phyloP scores from a whole-genome alignment of 2,888 invertebrate genomes.

The Helobdella robusta region DNA sequence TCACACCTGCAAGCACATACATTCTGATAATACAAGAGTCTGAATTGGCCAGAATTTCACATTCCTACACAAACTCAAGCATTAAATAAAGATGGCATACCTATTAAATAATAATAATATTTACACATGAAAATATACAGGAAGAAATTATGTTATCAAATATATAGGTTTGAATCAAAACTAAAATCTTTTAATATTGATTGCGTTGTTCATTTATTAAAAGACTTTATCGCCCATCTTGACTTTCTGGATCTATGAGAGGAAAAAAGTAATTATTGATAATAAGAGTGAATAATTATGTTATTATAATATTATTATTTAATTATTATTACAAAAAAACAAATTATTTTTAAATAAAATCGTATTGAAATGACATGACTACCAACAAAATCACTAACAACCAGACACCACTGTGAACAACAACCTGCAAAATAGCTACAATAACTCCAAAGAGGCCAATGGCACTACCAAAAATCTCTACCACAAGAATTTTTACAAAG shows the following conservation, averaged over 20 bases:
- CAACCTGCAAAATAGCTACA: conserved; percentile 65
- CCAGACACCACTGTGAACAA: not conserved
- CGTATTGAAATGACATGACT: not conserved
- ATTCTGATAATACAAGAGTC: too few species aligned
- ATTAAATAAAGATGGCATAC: too few species aligned
- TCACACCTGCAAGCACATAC: too few species aligned
- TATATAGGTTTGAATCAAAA: too few species aligned
- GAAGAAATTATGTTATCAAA: too few species aligned
- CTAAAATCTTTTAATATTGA: too few species aligned
- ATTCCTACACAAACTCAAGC: too few species aligned
- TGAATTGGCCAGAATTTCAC: too few species aligned
- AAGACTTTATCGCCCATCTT: conserved; percentile 23
- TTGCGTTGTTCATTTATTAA: too few species aligned
- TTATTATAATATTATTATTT: not conserved
- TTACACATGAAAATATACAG: too few species aligned
- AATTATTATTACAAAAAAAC: not conserved
- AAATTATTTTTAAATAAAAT: not conserved
- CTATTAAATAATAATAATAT: too few species aligned
- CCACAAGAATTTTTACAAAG: conserved; percentile 94
- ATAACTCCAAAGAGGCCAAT: conserved; percentile 97
- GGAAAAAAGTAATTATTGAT: not conserved
- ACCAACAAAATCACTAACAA: not conserved
- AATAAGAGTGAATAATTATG: too few species aligned
- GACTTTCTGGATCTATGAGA: conserved; percentile 18
- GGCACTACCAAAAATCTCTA: conserved; percentile 97